These are phyloP conservation scores for Pseudomyrmex dendroicus DNA, from an alignment of 1,140 invertebrate species.

Conservation along the genomic window DNA sequence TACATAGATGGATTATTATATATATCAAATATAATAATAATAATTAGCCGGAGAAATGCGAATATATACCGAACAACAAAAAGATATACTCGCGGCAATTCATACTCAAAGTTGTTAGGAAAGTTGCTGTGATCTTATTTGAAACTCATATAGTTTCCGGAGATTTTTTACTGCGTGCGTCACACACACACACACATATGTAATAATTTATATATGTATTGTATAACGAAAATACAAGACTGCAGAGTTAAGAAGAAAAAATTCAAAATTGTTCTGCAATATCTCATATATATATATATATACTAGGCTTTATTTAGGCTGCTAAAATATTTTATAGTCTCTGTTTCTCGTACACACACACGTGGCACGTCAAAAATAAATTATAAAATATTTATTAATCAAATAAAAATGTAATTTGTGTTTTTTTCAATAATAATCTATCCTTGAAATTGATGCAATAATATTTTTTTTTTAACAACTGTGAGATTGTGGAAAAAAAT, in stretches of 20 bases:
- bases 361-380: slow-evolving; percentile 51
- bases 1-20: too few relatives aligned
- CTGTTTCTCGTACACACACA: not conserved
- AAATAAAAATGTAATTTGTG: slow-evolving; percentile 5
- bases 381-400: slow-evolving; percentile 57
- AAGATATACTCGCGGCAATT: slow-evolving; percentile 8
- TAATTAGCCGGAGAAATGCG: slow-evolving; percentile 19
- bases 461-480: too few relatives aligned
- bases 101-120: slow-evolving; percentile 10
- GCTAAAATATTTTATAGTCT: slow-evolving; percentile 34
- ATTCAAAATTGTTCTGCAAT: slow-evolving; percentile 19
- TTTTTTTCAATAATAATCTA: not conserved
- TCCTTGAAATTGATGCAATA: not conserved
- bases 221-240: slow-evolving; percentile 39
- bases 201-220: slow-evolving; percentile 6
- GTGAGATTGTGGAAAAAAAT: too few relatives aligned
- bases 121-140: slow-evolving; percentile 50
- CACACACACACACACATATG: not conserved
- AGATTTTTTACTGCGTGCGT: slow-evolving; percentile 25
- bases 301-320: slow-evolving; percentile 7
- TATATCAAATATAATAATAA: slow-evolving; percentile 13
- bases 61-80: not conserved
- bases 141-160: slow-evolving; percentile 30
- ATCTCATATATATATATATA: not conserved
- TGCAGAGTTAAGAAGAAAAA: slow-evolving; percentile 19